Conservation (phyloP, 2,113 vertebrate species). For the Narcine bancroftii region DNA sequence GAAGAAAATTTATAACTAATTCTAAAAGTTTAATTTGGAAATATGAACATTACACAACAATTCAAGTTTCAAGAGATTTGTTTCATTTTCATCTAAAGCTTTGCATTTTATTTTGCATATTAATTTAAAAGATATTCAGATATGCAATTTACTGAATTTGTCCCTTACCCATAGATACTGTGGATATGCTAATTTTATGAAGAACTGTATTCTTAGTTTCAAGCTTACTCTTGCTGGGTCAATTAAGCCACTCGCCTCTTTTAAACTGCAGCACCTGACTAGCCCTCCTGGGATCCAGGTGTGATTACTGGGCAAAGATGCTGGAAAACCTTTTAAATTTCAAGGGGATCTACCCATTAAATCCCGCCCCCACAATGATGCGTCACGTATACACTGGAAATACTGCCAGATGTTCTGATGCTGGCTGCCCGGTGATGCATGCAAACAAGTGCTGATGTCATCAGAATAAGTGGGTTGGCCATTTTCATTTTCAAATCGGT, state of each 20-base stretch:
- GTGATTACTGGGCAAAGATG: too few relatives aligned
- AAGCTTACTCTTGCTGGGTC: neutral
- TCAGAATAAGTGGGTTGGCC: too few relatives aligned
- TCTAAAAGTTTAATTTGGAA: conserved; percentile 2
- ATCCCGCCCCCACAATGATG: too few relatives aligned
- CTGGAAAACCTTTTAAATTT: too few relatives aligned
- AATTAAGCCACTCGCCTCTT: neutral
- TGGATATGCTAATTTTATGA: neutral
- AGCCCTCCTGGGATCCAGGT: too few relatives aligned
- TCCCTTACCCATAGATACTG: neutral
- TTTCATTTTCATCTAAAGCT: neutral
- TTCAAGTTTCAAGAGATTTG: neutral
- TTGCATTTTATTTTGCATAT: neutral
- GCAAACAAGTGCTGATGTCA: too few relatives aligned
- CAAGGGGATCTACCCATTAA: too few relatives aligned
- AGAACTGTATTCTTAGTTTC: neutral
- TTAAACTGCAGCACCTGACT: too few relatives aligned
- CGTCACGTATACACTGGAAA: too few relatives aligned
- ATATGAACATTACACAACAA: neutral
- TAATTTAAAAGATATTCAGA: neutral
- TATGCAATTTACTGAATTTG: neutral
- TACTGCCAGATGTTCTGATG: too few relatives aligned
- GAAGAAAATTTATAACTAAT: neutral
- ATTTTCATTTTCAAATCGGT: too few relatives aligned
- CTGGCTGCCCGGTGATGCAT: too few relatives aligned